Conservation (phyloP, 2,113 vertebrate species). For the Maccullochella peelii region DNA sequence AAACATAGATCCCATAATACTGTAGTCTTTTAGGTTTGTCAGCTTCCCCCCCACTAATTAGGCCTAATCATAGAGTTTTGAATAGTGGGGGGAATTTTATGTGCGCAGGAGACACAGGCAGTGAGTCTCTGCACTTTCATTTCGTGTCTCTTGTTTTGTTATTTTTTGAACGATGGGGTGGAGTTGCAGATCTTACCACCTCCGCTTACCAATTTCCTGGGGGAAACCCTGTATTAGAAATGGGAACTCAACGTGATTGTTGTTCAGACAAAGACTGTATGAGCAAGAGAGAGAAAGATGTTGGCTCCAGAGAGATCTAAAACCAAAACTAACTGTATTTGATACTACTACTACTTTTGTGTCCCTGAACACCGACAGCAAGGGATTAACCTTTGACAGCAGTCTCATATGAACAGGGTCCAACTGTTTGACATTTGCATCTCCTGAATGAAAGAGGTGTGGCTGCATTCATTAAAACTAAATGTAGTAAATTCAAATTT, state of each 20-base stretch:
- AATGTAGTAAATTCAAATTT: not conserved
- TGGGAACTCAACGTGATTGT: not conserved
- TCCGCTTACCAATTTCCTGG: not conserved
- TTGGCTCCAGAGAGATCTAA: not conserved
- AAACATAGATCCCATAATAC: not conserved
- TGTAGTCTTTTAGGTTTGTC: not conserved
- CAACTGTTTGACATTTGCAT: not conserved
- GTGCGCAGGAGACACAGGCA: not conserved
- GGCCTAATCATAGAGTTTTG: not conserved
- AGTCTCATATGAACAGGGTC: not conserved
- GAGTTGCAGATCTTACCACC: not conserved
- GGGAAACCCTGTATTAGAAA: conserved; percentile 13
- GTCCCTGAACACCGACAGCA: not conserved
- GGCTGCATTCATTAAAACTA: not conserved
- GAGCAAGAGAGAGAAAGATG: not conserved
- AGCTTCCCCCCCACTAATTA: not conserved
- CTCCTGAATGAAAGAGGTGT: not conserved
- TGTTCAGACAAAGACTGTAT: not conserved
- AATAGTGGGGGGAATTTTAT: not conserved
- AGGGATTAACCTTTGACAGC: not conserved
- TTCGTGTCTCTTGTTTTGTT: not conserved
- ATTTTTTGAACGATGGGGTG: not conserved
- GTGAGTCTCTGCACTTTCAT: not conserved
- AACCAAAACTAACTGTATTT: not conserved
- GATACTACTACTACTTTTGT: not conserved